Evolutionary conservation across 2,888 invertebrate genomes (phyloP).

Genomic region (Trichopria drosophilae): DNA sequence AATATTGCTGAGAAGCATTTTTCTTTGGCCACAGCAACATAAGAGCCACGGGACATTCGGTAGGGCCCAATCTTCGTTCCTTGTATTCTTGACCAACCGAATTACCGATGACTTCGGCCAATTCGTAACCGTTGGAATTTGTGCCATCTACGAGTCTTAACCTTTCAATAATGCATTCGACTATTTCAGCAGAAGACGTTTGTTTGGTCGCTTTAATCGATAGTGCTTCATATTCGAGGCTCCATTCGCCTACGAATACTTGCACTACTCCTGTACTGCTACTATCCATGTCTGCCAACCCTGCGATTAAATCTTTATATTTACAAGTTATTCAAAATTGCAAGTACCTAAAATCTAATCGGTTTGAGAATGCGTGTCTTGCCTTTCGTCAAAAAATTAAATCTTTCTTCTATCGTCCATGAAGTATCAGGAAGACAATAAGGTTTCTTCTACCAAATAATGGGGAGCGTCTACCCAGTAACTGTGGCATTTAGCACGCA

Average conservation of each 20-base stretch:
- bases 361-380: neutral
- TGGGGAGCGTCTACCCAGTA: too few relatives aligned
- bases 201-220: slow-evolving; percentile 90
- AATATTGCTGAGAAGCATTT: slow-evolving; percentile 59
- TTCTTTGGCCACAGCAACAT: slow-evolving; percentile 83
- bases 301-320: slow-evolving; percentile 26
- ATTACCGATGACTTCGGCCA: slow-evolving; percentile 86
- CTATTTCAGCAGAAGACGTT: slow-evolving; percentile 89
- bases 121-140: slow-evolving; percentile 69
- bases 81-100: slow-evolving; percentile 89
- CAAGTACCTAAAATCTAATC: neutral
- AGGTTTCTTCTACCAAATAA: slow-evolving; percentile 17
- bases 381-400: slow-evolving; percentile 6
- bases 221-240: slow-evolving; percentile 85
- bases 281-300: slow-evolving; percentile 53
- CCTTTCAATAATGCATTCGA: slow-evolving; percentile 76
- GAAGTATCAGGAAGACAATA: slow-evolving; percentile 45
- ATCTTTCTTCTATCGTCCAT: slow-evolving; percentile 53
- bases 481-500: too few relatives aligned
- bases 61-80: slow-evolving; percentile 81
- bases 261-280: slow-evolving; percentile 60
- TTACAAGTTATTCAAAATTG: neutral
- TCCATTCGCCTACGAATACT: slow-evolving; percentile 87
- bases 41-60: slow-evolving; percentile 79
- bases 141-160: slow-evolving; percentile 65